Base-by-base conservation (phyloP, 1,140 invertebrate species). In the Tetraneura akinire region DNA sequence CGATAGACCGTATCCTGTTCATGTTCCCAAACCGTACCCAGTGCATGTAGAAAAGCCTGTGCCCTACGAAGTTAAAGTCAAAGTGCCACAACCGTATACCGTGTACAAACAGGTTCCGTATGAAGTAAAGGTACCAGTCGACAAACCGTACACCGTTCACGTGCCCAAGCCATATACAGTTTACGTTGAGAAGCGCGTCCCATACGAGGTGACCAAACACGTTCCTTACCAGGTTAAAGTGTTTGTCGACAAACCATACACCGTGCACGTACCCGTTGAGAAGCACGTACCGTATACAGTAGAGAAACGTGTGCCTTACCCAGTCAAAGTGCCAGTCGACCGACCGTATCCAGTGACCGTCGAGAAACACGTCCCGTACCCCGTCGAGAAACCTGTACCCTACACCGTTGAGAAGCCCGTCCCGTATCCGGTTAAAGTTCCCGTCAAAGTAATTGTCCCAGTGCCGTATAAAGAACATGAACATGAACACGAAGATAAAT, bases 201-300 rank as follows among this genome's bases (percentile, higher is more conserved):
- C 91, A 1, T 90, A 90, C 80, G 90, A 91, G 37, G 91, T 93
- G 0, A 91, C 92, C 83, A 92, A 93, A 81, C 90, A 88, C 71
- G 88, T 92, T 8, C 91, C 92, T 1, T 90, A 91, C 71, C 88
- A 88, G 64, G 88, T 92, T 1, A 89, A 92, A 82, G 81, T 82
- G 18, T 81, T 82, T 37, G 81, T 84, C 11, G 81, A 83, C 45
- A 80, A 80, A 26, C 91, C 86, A 55, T 87, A 87, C 26, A 91
- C 91, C 16, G 83, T 84, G 0, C 73, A 82, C 71, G 90, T 91
- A 1, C 85, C 89, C 0, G 89, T 91, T 0, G 89, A 91, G 82
- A 90, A 91, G 83, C 88, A 88, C 82, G 86, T 90, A 80, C 89
- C 88, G 82, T 89, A 89, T 84, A 87, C 88, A 47, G 83, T 84